These are phyloP conservation scores for Elysia crispata DNA, from an alignment of 2,888 invertebrate species.

Conservation along the genomic window DNA sequence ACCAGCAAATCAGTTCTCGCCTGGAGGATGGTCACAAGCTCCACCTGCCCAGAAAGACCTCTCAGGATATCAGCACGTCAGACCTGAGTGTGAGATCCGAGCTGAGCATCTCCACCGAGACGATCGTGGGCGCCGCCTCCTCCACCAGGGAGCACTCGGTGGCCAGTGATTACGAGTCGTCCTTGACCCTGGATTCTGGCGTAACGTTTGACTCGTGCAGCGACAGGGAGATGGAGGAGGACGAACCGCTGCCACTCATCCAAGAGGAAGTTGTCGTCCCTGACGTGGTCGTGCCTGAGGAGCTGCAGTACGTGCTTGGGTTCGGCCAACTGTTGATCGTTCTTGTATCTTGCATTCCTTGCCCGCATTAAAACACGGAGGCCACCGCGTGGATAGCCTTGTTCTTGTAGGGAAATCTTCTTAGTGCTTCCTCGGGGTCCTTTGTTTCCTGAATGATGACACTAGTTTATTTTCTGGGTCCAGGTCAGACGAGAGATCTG, in stretches of 20 bases:
- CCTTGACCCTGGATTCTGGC: constrained; percentile 51
- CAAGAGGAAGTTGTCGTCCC: constrained; percentile 43
- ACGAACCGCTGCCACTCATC: constrained; percentile 36
- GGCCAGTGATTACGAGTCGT: constrained; percentile 52
- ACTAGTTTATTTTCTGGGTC: too few species aligned
- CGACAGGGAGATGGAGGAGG: constrained; percentile 44
- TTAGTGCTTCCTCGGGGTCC: too few species aligned
- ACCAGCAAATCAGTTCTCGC: constrained; percentile 45
- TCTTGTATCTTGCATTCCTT: too few species aligned
- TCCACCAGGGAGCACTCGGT: constrained; percentile 53
- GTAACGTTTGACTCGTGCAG: constrained; percentile 48
- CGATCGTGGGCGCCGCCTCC: constrained; percentile 42
- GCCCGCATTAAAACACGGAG: too few species aligned
- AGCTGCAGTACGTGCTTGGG: constrained; percentile 34
- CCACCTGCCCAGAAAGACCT: constrained; percentile 46
- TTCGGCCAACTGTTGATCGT: too few species aligned
- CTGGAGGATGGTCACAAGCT: constrained; percentile 48
- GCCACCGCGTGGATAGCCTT: too few species aligned
- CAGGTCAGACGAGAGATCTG: too few species aligned
- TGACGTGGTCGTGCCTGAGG: constrained; percentile 28
- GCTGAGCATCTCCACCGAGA: constrained; percentile 28
- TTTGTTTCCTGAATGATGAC: too few species aligned
- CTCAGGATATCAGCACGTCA: constrained; percentile 24
- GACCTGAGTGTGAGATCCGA: constrained; percentile 23
- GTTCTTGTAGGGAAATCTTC: too few species aligned